phyloP scores from a whole-genome alignment of 2,113 vertebrate genomes.

The Gymnorhina tibicen region DNA sequence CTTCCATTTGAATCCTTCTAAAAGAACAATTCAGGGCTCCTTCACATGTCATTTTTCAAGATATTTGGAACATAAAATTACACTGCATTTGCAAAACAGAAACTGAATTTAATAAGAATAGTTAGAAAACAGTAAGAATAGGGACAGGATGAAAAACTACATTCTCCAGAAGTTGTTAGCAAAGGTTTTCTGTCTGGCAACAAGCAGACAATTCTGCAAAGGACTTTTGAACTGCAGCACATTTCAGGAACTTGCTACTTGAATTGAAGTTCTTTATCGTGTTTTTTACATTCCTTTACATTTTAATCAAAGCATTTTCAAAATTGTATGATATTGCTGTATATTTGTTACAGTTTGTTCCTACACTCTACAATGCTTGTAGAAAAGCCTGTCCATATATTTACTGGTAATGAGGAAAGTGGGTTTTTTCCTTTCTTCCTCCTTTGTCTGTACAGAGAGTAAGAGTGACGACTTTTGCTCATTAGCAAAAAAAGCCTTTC shows the following conservation, averaged over 20 bases:
- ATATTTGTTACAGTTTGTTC: not conserved
- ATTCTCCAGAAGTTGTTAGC: not conserved
- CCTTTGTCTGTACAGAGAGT: not conserved
- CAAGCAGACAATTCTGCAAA: not conserved
- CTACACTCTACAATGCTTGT: not conserved
- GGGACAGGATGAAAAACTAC: not conserved
- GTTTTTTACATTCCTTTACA: not conserved
- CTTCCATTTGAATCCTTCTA: not conserved
- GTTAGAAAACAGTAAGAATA: not conserved
- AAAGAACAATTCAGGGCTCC: not conserved
- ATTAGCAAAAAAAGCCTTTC: conserved; percentile 43
- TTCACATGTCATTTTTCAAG: not conserved
- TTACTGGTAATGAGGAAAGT: not conserved
- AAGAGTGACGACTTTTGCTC: conserved; percentile 11
- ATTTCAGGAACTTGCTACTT: not conserved
- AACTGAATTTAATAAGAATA: not conserved
- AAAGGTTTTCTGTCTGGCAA: not conserved
- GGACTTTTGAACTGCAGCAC: not conserved
- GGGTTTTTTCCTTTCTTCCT: not conserved
- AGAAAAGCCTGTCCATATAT: not conserved
- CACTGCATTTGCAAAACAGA: not conserved
- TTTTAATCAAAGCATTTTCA: not conserved
- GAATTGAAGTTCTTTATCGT: not conserved
- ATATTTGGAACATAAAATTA: not conserved
- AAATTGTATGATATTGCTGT: not conserved